Base-by-base conservation (phyloP, 2,113 vertebrate genomes). In the Cynoglossus semilaevis region DNA sequence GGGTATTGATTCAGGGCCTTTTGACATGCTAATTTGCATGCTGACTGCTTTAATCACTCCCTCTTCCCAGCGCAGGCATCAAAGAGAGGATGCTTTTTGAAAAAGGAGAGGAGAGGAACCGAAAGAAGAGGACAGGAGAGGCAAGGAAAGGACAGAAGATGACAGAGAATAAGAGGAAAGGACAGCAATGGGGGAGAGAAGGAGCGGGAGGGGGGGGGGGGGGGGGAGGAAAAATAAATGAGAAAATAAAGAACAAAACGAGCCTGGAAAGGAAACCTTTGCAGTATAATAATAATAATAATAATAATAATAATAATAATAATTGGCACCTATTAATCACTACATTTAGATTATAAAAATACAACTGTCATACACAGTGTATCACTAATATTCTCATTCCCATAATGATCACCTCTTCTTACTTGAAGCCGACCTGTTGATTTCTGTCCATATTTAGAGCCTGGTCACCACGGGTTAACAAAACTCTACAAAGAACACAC, bases 1-100 rank as follows among this genome's bases (percentile, higher is more conserved):
- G 85, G 60, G 85, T 93, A 94, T 94, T 90, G 93, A 95, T 93
- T 92, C 60, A 1, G 59, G 52, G 80, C 84, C 91, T 91, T 94
- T 95, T 93, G 90, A 92, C 88, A 94, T 93, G 92, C 85, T 93
- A 93, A 94, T 94, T 90, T 90, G 74, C 91, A 91, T 70, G 74
- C 74, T 77, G 81, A 87, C 87, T 83, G 87, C 89, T 91, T 91
- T 91, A 91, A 87, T 89, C 91, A 82, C 57, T 82, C 82, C 74
- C 87, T 86, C 90, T 85, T 85, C 82, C 78, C 85, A 83, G 86
- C 80, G 47, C 78, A 7, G 72, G 82, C 92, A 94, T 94, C 92
- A 93, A 95, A 94, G 92, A 72, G 81, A 70, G 80, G 90, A 87
- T 81, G 85, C 79, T 88, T 93, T 92, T 91, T 79, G 91, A 89